phyloP scores from a whole-genome alignment of 2,113 vertebrate species.

The Pavo muticus region DNA sequence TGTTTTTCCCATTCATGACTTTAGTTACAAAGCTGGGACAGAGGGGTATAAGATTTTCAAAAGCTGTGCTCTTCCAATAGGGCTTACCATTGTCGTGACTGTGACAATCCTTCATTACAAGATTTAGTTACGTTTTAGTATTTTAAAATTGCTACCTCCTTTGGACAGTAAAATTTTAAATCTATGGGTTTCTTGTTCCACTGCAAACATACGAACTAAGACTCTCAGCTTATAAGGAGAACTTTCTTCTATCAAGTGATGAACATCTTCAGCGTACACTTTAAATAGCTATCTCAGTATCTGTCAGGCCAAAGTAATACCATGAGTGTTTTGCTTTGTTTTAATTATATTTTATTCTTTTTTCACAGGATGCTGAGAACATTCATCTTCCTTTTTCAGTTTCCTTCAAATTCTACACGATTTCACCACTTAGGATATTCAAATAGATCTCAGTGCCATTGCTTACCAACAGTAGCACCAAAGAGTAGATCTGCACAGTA shows the following conservation, averaged over 20 bases:
- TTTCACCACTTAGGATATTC: neutral
- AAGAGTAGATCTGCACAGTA: too few species aligned
- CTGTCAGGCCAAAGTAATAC: neutral
- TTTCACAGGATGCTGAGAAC: neutral
- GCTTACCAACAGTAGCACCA: neutral
- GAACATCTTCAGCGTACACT: neutral
- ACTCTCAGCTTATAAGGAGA: neutral
- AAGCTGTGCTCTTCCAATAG: slow-evolving; percentile 20
- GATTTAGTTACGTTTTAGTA: neutral
- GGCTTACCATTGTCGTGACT: neutral
- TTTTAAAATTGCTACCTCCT: neutral
- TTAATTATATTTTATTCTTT: too few species aligned
- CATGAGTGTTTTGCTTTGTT: neutral
- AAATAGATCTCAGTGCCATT: neutral
- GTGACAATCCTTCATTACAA: neutral
- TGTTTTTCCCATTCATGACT: neutral
- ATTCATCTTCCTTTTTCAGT: neutral
- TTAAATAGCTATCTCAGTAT: neutral
- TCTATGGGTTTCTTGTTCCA: neutral
- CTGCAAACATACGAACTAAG: neutral
- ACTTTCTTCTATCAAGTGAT: neutral
- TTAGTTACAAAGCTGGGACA: slow-evolving; percentile 2
- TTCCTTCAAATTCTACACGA: neutral
- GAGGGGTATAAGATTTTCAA: neutral
- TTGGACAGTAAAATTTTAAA: neutral